Evolutionary conservation across 2,888 invertebrate genomes (phyloP).

Genomic region (Papilio gigon): DNA sequence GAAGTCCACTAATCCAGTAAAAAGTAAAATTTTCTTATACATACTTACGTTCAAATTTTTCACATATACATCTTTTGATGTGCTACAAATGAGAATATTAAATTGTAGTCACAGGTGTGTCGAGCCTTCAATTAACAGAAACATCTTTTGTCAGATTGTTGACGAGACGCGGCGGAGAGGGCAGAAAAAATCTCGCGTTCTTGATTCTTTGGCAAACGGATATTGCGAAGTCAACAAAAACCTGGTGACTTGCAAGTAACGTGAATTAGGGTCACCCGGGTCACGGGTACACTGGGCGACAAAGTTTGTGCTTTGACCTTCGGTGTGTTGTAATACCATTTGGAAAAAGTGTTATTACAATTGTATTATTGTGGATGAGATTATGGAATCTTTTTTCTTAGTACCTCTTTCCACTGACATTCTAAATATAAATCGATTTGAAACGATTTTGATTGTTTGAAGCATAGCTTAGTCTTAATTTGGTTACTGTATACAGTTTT

Average conservation of each 20-base stretch:
- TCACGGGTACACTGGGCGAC: constrained; percentile 42
- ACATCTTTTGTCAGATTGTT: constrained; percentile 23
- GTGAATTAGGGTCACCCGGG: constrained; percentile 46
- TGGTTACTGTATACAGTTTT: too few relatives aligned
- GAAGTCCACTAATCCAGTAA: too few relatives aligned
- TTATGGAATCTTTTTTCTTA: too few relatives aligned
- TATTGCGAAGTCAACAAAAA: constrained; percentile 47
- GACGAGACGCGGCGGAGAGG: constrained; percentile 21
- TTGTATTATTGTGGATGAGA: background rate
- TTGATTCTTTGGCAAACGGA: constrained; percentile 46
- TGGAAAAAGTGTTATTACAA: background rate
- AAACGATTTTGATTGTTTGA: too few relatives aligned
- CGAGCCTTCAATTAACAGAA: constrained; percentile 23
- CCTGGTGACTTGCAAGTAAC: constrained; percentile 47
- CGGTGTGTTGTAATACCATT: constrained; percentile 24
- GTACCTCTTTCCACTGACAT: too few relatives aligned
- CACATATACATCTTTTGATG: background rate
- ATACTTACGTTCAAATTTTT: background rate
- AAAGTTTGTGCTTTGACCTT: constrained; percentile 35
- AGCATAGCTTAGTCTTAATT: too few relatives aligned
- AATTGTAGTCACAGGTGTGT: background rate
- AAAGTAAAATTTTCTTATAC: too few relatives aligned
- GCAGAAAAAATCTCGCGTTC: constrained; percentile 42
- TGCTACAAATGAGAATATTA: background rate
- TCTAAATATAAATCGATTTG: too few relatives aligned